phyloP scores from a whole-genome alignment of 2,888 invertebrate genomes.

The Chesias legatella region DNA sequence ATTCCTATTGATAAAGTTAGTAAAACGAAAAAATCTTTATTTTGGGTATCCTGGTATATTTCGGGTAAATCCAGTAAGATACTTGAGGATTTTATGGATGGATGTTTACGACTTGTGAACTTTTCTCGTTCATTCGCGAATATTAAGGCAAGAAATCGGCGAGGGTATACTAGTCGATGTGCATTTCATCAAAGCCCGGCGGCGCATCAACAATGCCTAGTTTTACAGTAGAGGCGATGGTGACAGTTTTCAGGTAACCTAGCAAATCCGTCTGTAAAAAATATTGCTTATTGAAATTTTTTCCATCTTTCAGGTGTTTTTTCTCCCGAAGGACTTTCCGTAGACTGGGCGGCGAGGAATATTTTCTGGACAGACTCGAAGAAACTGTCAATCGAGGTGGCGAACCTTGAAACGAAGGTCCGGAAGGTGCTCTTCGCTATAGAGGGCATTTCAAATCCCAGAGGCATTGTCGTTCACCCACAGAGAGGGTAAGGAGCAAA shows the following conservation, averaged over 20 bases:
- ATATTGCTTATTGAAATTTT: not conserved
- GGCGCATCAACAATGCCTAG: too few relatives aligned
- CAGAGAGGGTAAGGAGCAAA: slow-evolving; percentile 85
- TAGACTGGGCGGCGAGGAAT: slow-evolving; percentile 96
- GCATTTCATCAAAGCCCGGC: too few relatives aligned
- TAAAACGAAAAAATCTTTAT: not conserved
- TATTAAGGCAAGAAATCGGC: too few relatives aligned
- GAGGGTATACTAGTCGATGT: too few relatives aligned
- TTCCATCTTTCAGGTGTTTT: slow-evolving; percentile 82
- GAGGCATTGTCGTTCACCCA: slow-evolving; percentile 97
- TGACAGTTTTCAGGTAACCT: too few relatives aligned
- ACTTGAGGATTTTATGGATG: too few relatives aligned
- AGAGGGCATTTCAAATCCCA: slow-evolving; percentile 91
- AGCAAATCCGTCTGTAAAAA: not conserved
- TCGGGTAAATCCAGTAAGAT: too few relatives aligned
- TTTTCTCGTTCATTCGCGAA: too few relatives aligned
- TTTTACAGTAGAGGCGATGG: too few relatives aligned
- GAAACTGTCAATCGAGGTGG: slow-evolving; percentile 93
- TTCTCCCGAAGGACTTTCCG: slow-evolving; percentile 95
- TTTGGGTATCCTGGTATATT: too few relatives aligned
- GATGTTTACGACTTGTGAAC: too few relatives aligned
- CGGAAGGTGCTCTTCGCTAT: slow-evolving; percentile 86
- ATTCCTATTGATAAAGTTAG: too few relatives aligned
- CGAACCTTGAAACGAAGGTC: slow-evolving; percentile 88
- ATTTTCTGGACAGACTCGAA: slow-evolving; percentile 98